Conservation (phyloP, 2,888 invertebrate species). For the Acronicta leporina region DNA sequence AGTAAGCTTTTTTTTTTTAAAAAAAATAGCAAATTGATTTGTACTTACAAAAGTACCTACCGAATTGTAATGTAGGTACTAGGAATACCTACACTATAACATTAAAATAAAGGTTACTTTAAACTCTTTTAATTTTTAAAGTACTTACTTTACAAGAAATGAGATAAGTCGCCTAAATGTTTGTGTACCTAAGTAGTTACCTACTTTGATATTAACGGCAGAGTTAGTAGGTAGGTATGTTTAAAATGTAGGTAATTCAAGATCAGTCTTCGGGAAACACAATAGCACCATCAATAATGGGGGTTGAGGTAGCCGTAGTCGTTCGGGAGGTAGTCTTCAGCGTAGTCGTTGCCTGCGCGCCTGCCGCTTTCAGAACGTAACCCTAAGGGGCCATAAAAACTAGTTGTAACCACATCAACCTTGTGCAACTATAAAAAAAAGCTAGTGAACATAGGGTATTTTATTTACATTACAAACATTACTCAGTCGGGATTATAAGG, state of each 20-base stretch:
- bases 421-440: conserved; percentile 40
- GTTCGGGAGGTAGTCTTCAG: conserved; percentile 44
- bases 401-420: conserved; percentile 61
- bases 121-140: background rate
- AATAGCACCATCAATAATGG: conserved; percentile 55
- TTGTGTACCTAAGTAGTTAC: too few relatives aligned
- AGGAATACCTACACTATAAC: too few relatives aligned
- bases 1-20: too few relatives aligned
- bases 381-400: conserved; percentile 69
- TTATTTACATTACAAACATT: conserved; percentile 29
- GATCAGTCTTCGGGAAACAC: conserved; percentile 73
- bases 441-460: conserved; percentile 4
- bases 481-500: background rate
- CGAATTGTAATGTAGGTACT: too few relatives aligned
- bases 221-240: conserved; percentile 1
- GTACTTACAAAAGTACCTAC: too few relatives aligned
- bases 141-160: background rate
- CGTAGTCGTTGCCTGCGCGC: conserved; percentile 45
- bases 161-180: too few relatives aligned
- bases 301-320: conserved; percentile 50
- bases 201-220: background rate
- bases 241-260: conserved; percentile 15
- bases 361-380: conserved; percentile 61
- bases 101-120: conserved; percentile 27
- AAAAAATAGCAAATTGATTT: too few relatives aligned